Conservation (phyloP, 35 echinoderm and acorn worm species). For the Apostichopus japonicus region DNA sequence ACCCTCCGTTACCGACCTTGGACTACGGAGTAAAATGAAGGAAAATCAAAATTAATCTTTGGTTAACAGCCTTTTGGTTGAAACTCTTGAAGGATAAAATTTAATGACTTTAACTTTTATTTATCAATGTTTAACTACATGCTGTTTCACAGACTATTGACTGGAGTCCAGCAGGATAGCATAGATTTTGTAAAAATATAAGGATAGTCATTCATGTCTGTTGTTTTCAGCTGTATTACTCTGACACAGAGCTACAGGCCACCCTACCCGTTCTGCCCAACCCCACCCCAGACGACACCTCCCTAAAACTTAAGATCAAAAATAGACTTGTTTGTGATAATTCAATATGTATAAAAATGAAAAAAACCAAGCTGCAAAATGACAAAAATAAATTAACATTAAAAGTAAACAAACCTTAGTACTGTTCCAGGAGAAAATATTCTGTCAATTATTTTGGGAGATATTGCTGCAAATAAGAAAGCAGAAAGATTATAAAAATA, state of each 20-base stretch:
- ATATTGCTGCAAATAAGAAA: conserved; percentile 73
- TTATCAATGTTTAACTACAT: neutral
- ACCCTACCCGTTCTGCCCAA: too few relatives aligned
- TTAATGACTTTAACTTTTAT: neutral
- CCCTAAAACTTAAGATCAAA: too few relatives aligned
- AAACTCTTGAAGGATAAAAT: neutral
- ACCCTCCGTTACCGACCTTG: conserved; percentile 73
- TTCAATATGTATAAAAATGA: too few relatives aligned
- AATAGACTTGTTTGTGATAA: too few relatives aligned
- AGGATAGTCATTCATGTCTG: too few relatives aligned
- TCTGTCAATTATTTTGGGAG: conserved; percentile 95
- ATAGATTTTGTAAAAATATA: too few relatives aligned
- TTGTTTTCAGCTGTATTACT: too few relatives aligned
- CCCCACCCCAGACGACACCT: too few relatives aligned
- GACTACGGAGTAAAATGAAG: conserved; percentile 53
- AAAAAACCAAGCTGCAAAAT: too few relatives aligned
- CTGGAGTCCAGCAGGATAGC: too few relatives aligned
- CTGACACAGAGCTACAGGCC: too few relatives aligned
- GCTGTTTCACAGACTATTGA: neutral
- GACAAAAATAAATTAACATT: too few relatives aligned
- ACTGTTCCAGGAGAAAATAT: conserved; percentile 98
- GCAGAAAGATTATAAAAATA: conserved; percentile 24
- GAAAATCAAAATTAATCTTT: neutral
- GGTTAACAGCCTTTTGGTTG: neutral
- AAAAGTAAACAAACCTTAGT: conserved; percentile 69